phyloP scores from a whole-genome alignment of 2,888 invertebrate genomes.

The Pemphredon lugubris region DNA sequence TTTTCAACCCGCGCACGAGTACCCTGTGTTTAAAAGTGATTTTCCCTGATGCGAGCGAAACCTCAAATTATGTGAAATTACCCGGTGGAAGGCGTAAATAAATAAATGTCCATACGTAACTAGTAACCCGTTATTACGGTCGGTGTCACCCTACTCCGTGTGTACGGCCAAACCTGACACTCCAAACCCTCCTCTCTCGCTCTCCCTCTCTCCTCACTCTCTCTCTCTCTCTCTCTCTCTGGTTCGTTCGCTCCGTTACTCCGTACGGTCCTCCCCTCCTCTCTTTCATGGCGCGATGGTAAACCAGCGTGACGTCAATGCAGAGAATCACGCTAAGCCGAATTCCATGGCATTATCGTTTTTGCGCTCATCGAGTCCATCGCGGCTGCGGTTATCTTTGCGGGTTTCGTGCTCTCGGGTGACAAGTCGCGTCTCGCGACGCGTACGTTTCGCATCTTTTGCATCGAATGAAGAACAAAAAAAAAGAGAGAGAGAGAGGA shows the following conservation, averaged over 20 bases:
- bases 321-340: slow-evolving; percentile 51
- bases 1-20: slow-evolving; percentile 17
- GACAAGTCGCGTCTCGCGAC: neutral
- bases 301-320: slow-evolving; percentile 47
- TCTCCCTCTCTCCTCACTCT: slow-evolving; percentile 7
- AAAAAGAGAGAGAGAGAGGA: too few relatives aligned
- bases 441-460: neutral
- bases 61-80: slow-evolving; percentile 72
- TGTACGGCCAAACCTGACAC: slow-evolving; percentile 51
- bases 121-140: slow-evolving; percentile 76
- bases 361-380: slow-evolving; percentile 27
- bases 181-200: slow-evolving; percentile 15
- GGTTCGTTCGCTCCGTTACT: too few relatives aligned
- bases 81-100: slow-evolving; percentile 71
- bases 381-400: neutral
- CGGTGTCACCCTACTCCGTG: slow-evolving; percentile 67
- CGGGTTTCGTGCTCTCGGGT: neutral
- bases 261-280: slow-evolving; percentile 11
- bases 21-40: slow-evolving; percentile 62
- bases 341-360: slow-evolving; percentile 49
- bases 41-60: slow-evolving; percentile 68
- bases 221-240: slow-evolving; percentile 10
- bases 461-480: too few relatives aligned
- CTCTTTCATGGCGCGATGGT: slow-evolving; percentile 19
- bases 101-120: slow-evolving; percentile 73